phyloP scores from a whole-genome alignment of 2,888 invertebrate species.

The Imbricaverruca yamaguchii region DNA sequence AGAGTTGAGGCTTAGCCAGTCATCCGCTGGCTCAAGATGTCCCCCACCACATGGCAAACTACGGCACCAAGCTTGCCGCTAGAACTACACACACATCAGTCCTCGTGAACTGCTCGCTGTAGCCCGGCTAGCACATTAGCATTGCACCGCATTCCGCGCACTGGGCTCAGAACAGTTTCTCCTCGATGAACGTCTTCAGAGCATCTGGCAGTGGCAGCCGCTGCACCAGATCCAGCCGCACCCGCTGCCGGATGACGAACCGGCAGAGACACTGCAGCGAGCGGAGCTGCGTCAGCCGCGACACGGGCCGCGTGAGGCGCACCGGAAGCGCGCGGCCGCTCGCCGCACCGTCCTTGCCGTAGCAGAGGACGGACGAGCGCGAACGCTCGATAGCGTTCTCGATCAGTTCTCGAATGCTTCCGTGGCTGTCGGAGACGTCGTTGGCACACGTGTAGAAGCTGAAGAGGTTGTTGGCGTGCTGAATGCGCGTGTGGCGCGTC shows the following conservation, averaged over 20 bases:
- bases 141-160: background rate
- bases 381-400: conserved; percentile 64
- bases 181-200: background rate
- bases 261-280: conserved; percentile 64
- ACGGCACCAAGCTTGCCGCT: no score
- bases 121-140: no score
- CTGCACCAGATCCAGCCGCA: conserved; percentile 59
- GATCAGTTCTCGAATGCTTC: conserved; percentile 62
- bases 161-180: background rate
- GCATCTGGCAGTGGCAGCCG: conserved; percentile 54
- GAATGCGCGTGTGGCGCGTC: conserved; percentile 65
- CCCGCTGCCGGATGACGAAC: conserved; percentile 61
- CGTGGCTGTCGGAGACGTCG: conserved; percentile 49
- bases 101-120: no score
- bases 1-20: no score
- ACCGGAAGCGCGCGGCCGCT: conserved; percentile 64
- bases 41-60: no score
- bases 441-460: conserved; percentile 46
- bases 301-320: conserved; percentile 62
- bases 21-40: no score
- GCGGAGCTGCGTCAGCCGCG: conserved; percentile 57
- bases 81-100: no score
- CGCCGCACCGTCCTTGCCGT: conserved; percentile 57
- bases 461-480: conserved; percentile 56
- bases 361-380: conserved; percentile 61